A percentile compares a stretch with the other conserved stretches of the same genome.
Conservation (phyloP, 2,113 vertebrate species). For the Hymenochirus boettgeri region DNA sequence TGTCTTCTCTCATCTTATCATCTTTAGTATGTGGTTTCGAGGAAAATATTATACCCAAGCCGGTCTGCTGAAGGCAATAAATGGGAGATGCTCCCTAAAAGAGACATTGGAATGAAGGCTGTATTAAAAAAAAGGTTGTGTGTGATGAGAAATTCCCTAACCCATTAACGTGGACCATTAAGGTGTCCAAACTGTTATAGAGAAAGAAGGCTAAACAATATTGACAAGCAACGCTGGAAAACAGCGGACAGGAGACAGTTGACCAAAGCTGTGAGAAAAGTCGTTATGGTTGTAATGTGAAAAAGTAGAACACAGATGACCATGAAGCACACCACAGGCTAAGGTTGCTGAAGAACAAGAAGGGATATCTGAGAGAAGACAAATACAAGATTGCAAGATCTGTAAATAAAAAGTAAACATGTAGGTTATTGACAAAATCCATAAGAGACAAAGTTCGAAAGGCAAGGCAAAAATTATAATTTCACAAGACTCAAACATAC, state of each 20-base stretch:
- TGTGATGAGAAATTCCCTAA: neutral
- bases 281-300: constrained; percentile 12
- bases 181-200: neutral
- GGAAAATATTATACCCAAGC: constrained; percentile 7
- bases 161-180: no score
- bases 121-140: neutral
- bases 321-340: constrained; percentile 14
- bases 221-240: constrained; percentile 4
- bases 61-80: constrained; percentile 12
- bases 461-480: constrained; percentile 14
- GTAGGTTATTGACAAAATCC: neutral
- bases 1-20: constrained; percentile 17
- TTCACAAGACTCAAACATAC: constrained; percentile 11
- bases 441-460: constrained; percentile 14
- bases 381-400: no score
- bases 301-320: constrained; percentile 16
- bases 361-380: neutral
- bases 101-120: neutral
- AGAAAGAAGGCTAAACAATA: neutral
- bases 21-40: constrained; percentile 6
- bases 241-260: constrained; percentile 4
- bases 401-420: neutral
- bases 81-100: neutral
- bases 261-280: neutral
- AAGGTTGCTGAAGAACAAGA: constrained; percentile 16